Evolutionary conservation across 2,888 invertebrate species (phyloP).

Genomic region (Drosophila anomelani): DNA sequence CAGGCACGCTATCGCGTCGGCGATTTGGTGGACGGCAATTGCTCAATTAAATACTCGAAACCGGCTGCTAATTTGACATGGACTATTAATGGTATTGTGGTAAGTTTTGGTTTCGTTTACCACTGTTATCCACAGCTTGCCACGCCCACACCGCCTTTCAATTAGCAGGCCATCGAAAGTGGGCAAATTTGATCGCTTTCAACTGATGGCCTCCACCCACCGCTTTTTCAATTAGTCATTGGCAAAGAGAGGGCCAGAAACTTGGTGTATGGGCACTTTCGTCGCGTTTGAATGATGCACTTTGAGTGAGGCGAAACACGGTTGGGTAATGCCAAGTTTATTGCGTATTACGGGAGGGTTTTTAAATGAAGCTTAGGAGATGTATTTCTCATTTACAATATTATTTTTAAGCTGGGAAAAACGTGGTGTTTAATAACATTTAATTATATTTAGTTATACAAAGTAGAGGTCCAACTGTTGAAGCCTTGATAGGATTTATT

Average conservation of each 20-base stretch:
- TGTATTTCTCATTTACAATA: background rate
- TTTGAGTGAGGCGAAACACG: background rate
- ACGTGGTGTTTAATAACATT: too few species aligned
- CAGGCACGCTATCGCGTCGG: conserved; percentile 86
- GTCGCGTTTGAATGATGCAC: conserved; percentile 16
- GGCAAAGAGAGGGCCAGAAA: conserved; percentile 32
- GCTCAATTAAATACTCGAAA: conserved; percentile 86
- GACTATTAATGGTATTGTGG: conserved; percentile 86
- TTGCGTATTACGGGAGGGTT: background rate
- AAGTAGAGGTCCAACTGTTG: too few species aligned
- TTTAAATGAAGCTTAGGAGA: too few species aligned
- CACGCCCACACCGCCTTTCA: conserved; percentile 32
- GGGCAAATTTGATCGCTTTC: conserved; percentile 54
- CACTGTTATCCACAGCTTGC: conserved; percentile 20
- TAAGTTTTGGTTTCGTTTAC: conserved; percentile 80
- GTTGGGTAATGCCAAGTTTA: conserved; percentile 13
- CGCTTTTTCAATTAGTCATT: conserved; percentile 74
- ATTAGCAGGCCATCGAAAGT: conserved; percentile 19
- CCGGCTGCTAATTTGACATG: conserved; percentile 87
- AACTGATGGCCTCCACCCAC: conserved; percentile 62
- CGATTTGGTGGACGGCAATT: conserved; percentile 86
- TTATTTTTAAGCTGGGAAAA: background rate
- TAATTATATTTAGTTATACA: background rate
- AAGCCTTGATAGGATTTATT: background rate
- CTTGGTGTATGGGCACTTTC: conserved; percentile 14